These are phyloP conservation scores for Mantis religiosa DNA, from an alignment of 2,888 invertebrate species.

Conservation along the genomic window DNA sequence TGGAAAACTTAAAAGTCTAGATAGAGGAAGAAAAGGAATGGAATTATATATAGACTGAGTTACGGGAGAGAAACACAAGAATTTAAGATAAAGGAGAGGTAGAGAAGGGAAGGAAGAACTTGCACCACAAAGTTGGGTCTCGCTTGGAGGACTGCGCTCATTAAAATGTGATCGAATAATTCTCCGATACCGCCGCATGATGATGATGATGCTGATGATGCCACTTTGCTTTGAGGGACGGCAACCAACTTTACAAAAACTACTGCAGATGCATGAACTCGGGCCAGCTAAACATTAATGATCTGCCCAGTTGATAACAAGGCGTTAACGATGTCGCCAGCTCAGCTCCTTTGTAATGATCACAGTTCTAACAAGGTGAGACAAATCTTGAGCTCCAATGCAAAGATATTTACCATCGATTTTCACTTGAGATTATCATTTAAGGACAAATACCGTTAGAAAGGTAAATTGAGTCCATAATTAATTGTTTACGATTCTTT, in stretches of 20 bases:
- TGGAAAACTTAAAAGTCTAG: background rate
- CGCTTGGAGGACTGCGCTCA: constrained; percentile 28
- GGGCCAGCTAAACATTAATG: no score
- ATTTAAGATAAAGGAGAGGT: background rate
- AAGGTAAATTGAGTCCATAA: no score
- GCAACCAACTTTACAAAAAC: background rate
- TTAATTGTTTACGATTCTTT: no score
- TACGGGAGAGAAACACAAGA: constrained; percentile 1
- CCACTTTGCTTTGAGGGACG: constrained; percentile 12
- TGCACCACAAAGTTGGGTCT: background rate
- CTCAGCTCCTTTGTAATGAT: no score
- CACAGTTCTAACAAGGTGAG: no score
- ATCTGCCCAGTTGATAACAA: no score
- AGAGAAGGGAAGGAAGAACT: background rate
- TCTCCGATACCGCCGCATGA: constrained; percentile 10
- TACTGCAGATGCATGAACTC: background rate
- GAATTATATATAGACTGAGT: constrained; percentile 12
- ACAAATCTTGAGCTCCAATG: no score
- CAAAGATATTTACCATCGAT: no score
- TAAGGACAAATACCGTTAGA: no score
- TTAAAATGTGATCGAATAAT: constrained; percentile 33
- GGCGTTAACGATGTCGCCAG: no score
- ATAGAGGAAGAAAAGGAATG: background rate
- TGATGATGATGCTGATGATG: constrained; percentile 23
- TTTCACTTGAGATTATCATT: no score